phyloP scores from a whole-genome alignment of 2,888 invertebrate genomes.

The Dendrolimus pini region DNA sequence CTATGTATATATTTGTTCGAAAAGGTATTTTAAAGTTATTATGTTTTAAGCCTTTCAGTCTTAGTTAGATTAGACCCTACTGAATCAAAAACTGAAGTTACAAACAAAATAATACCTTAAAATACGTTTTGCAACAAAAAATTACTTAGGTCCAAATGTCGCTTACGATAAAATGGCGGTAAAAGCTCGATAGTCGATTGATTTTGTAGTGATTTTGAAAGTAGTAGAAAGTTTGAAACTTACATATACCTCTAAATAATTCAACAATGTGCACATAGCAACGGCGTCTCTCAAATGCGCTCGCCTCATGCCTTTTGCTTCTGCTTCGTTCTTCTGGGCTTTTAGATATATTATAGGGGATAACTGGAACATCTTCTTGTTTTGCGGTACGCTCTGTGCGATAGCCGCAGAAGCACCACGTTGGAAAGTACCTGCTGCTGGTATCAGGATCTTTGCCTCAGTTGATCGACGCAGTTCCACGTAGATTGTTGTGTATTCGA shows the following conservation, averaged over 20 bases:
- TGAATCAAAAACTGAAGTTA: too few relatives aligned
- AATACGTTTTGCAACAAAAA: too few relatives aligned
- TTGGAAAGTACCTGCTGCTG: conserved; percentile 82
- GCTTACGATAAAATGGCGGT: too few relatives aligned
- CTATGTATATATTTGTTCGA: too few relatives aligned
- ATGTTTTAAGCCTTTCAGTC: too few relatives aligned
- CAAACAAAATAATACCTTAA: too few relatives aligned
- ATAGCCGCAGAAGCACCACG: conserved; percentile 85
- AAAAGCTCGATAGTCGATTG: too few relatives aligned
- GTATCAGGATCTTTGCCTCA: conserved; percentile 80
- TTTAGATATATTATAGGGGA: conserved; percentile 92
- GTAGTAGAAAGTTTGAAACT: background rate
- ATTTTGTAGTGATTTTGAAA: background rate
- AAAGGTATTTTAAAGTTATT: too few relatives aligned
- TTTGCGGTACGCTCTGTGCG: conserved; percentile 74
- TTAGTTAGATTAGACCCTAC: too few relatives aligned
- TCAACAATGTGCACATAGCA: conserved; percentile 91
- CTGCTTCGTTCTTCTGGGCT: conserved; percentile 89
- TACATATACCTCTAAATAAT: conserved; percentile 44
- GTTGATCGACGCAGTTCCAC: conserved; percentile 80
- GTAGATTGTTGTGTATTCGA: conserved; percentile 83
- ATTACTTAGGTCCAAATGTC: too few relatives aligned
- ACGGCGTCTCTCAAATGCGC: conserved; percentile 93
- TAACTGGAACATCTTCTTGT: conserved; percentile 77
- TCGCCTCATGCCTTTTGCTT: conserved; percentile 87